Base-by-base conservation (phyloP, 2,888 invertebrate genomes). In the Chaetogeoica ovagalla region DNA sequence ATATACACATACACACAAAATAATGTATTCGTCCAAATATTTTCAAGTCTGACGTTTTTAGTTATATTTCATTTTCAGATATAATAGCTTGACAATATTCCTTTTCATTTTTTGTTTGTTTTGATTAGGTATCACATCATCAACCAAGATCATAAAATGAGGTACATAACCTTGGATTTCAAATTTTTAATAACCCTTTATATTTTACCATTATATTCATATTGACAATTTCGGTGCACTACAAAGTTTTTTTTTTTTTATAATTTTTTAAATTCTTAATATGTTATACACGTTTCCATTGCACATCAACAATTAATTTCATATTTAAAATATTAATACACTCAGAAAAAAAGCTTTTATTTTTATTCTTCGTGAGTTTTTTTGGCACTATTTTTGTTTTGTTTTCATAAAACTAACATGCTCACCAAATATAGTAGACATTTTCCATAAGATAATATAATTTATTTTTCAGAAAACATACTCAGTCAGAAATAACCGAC, bases 71-170 rank as follows among this genome's bases (percentile, higher is more conserved):
- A 1, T 48, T 48, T 48, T 9, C 9, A 48, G 13, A 13, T 48
- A 11, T 11, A 11, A 15, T 48, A 48, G 48, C 13, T 13, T 48
- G 8, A 13, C 11, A 48, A 48, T 48, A 13, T 23, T 57, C 13
- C 19, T 13, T 68, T 65, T 63, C 60, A 48, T 55, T 79, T 57
- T 43, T 43, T 43, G 43, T 43, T 79, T 57, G 13, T 79, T 65
- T 79, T 19, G 57, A 63, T 79, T 17, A 77, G 77, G 77, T 52
- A 30, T 69, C 63, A 71, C 43, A 71, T 71, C 15, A 39, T 79
- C 39, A 65, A 39, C 19, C 63, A 71, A 71, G 23, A 55, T n/a
- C 55, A 65, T 52, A 65, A 37, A 37, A 55, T 13, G 19, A 70
- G 63, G 63, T 77, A 77, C 60, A 21, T 23, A 48, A 70, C 63